phyloP scores from a whole-genome alignment of 2,888 invertebrate genomes.

The Limnephilus auricula region DNA sequence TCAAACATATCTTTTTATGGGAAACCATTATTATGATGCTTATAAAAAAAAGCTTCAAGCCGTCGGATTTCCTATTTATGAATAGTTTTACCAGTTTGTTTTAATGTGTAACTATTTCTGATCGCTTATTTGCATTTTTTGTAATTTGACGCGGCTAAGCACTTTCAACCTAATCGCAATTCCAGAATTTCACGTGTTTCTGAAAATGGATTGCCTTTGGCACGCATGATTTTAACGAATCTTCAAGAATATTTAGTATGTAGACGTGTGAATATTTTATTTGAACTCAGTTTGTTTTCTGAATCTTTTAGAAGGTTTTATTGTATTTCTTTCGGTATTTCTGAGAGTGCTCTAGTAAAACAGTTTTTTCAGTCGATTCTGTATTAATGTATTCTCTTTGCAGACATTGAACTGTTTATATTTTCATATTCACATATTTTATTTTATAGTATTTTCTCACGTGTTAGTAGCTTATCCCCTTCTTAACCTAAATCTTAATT shows the following conservation, averaged over 20 bases:
- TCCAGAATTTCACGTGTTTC: neutral
- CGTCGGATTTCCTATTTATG: too few species aligned
- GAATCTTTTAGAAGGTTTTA: neutral
- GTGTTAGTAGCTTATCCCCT: neutral
- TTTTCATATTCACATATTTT: neutral
- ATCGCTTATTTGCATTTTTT: too few species aligned
- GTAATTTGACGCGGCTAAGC: too few species aligned
- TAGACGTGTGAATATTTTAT: neutral
- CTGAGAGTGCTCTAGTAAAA: neutral
- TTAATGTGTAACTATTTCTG: too few species aligned
- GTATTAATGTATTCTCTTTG: neutral
- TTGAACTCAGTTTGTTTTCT: neutral
- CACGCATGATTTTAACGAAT: neutral
- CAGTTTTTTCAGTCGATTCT: neutral
- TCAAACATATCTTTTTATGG: too few species aligned
- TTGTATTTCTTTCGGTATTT: slow-evolving; percentile 10
- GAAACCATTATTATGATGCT: too few species aligned
- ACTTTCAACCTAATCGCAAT: neutral
- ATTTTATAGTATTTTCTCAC: neutral
- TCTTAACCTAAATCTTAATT: neutral
- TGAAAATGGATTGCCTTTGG: neutral
- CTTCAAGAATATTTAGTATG: neutral
- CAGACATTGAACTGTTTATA: neutral
- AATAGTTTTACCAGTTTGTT: neutral
- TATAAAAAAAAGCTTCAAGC: too few species aligned